Base-by-base conservation (phyloP, 2,797 vertebrate species). In the Notolepis coatsorum region DNA sequence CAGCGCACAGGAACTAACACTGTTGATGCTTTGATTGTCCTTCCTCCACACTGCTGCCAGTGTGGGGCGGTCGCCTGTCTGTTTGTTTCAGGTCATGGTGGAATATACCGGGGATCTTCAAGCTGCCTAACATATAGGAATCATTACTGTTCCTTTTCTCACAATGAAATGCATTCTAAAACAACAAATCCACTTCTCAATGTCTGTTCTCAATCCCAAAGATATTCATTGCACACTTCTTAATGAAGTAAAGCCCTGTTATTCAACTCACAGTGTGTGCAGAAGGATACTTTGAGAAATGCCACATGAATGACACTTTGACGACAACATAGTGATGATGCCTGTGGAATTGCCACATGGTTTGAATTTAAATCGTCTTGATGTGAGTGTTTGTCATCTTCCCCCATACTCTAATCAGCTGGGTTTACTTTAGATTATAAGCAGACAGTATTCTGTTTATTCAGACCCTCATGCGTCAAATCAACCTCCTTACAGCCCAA, bases 1-100 rank as follows among this genome's bases (percentile, higher is more conserved):
- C 74, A 68, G 53, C 68, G 77, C 71, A 79, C 79, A 74, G 64
- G 68, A 69, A 70, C 71, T 43, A 71, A 72, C 65, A 58, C 56
- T 58, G 58, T 61, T 65, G 48, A 67, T 66, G 51, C 55, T 47
- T 69, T 48, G 10, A 30, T 46, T 23, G 21, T 53, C 33, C 3
- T 7, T 33, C 35, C 23, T 17, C 27, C 47, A 5, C 64, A 64
- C 62, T 37, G 73, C 24, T 61, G 58, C 21, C 58, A 24, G 18
- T 65, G 35, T 25, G 52, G 18, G 68, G 13, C 9, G 33, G 50
- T 61, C 46, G 56, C 3, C 45, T 53, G 46, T 62, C 23, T 62
- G 17, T 63, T 24, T 58, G 41, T 38, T 50, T 75, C 51, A 13
- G 47, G 15, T 61, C n/a, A n/a, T n/a, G n/a, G n/a, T n/a, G n/a